Evolutionary conservation across 64 coral and sea anemone species (phyloP), one percentile per base, ranked within the genome.

Genomic region (Dendrophyllia cribrosa): DNA sequence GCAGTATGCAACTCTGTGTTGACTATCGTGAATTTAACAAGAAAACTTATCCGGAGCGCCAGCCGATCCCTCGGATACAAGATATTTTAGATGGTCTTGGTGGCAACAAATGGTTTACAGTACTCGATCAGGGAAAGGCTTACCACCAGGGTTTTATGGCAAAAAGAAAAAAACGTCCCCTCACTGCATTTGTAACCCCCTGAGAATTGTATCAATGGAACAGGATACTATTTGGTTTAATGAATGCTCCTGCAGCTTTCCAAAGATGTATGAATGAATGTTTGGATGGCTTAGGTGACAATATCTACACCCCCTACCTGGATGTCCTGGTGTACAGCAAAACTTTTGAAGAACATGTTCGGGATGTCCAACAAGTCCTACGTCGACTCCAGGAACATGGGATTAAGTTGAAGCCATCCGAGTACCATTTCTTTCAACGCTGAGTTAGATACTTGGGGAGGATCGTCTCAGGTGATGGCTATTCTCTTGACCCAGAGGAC

Each of bases 331-430:
- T 86, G 20, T 86, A 19, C 68, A 86, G 83, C n/a, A 86, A 82
- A 86, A 86, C 83, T 16, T 86, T 86, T 68, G 61, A 86, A 45
- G 83, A 86, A 46, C 83, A 86, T 25, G 61, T 86, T 48, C 59
- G 68, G 16, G 21, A 87, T 87, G 66, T 87, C 9, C 65, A 15
- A 59, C 48, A 43, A 53, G 72, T 76, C 16, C 59, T 89, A 7
- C 72, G 87, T 76, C 87, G 72, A 65, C 47, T 89, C 65, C 70
- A 74, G 70, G 87, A 89, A 77, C 43, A 70, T 89, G 87, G 87
- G 0, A 75, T 89, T n/a, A 89, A 89, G 59, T 21, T 89, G 53
- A 78, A 89, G n/a, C 87, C 87, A 66, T 43, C 45, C 34, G 78
- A 89, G 59, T 89, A 74, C 73, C 43, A 75, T 7, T 58, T 89